Base-by-base conservation (phyloP, 2,888 invertebrate species). In the Melolontha melolontha region DNA sequence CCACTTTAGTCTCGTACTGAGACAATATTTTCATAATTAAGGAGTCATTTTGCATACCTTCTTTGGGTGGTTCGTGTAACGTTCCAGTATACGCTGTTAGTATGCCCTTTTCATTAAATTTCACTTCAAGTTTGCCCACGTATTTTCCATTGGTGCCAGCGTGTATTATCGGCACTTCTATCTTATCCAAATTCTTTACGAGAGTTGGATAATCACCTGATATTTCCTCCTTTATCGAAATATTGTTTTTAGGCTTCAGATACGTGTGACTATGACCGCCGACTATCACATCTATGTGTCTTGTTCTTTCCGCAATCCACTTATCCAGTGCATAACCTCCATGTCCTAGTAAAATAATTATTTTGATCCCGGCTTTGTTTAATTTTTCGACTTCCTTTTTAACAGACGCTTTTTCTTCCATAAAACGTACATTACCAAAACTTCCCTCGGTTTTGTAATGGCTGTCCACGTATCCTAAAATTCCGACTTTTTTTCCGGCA, bases 201-300 rank as follows among this genome's bases (percentile, higher is more conserved):
- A 91, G 82, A 0, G 87, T 89, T 0, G 96, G 97, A 83, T 97
- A 97, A 0, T 88, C 86, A 0, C 92, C 95, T 72, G 90, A 88
- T 0, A 91, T 86, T 34, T 81, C 79, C 77, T 96, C 85, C 22
- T 22, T 4, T 0, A 81, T 79, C 8, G 8, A 5, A 6, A 44
- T 14, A 5, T 22, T 27, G 0, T 94, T 95, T 72, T 88, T 22
- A 1, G 22, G 92, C 86, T 92, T 96, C 8, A 97, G 84, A 79
- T 97, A 96, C 0, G 96, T 95, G 79, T 97, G 93, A 0, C 94
- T 92, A 79, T 97, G 96, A 0, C 96, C 96, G 2, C 96, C 97
- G 67, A 97, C 90, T 0, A 97, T 94, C 39, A 95, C 81, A 82
- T 96, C 96, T 6, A 96, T 88, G 17, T 91, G 90, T 11, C 91